phyloP scores from a whole-genome alignment of 2,888 invertebrate species.

The Latrodectus elegans region DNA sequence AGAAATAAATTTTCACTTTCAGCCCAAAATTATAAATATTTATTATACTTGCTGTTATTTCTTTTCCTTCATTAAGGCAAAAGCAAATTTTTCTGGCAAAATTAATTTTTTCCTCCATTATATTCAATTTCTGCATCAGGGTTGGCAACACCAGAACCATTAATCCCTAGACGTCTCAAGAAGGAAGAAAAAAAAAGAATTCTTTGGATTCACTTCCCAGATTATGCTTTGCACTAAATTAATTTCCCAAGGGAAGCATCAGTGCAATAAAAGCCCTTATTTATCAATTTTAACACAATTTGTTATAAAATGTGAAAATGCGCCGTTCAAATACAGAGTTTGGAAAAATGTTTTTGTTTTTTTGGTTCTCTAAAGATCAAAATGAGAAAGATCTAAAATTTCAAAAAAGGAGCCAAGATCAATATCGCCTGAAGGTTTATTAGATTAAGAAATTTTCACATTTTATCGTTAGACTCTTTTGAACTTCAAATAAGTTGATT shows the following conservation, averaged over 20 bases:
- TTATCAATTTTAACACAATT: slow-evolving; percentile 57
- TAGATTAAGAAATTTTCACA: too few relatives aligned
- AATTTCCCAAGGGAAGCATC: slow-evolving; percentile 45
- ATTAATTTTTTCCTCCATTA: slow-evolving; percentile 1
- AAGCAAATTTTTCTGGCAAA: not conserved
- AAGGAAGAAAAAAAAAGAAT: not conserved
- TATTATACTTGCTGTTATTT: not conserved
- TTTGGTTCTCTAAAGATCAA: too few relatives aligned
- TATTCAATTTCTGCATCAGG: not conserved
- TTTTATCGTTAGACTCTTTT: too few relatives aligned
- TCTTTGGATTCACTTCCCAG: slow-evolving; percentile 14
- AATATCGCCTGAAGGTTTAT: too few relatives aligned
- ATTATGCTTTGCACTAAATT: slow-evolving; percentile 40
- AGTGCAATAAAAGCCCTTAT: slow-evolving; percentile 27
- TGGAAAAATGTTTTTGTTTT: too few relatives aligned
- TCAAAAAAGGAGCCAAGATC: too few relatives aligned
- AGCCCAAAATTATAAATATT: not conserved
- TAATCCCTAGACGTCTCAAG: not conserved
- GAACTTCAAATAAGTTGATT: too few relatives aligned
- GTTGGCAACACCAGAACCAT: slow-evolving; percentile 2
- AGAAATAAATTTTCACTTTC: not conserved
- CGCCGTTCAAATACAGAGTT: too few relatives aligned
- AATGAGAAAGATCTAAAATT: too few relatives aligned
- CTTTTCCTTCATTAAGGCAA: slow-evolving; percentile 1
- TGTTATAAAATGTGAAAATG: slow-evolving; percentile 17